phyloP scores from a whole-genome alignment of 2,797 vertebrate species.

The Thripadectes ignobilis region DNA sequence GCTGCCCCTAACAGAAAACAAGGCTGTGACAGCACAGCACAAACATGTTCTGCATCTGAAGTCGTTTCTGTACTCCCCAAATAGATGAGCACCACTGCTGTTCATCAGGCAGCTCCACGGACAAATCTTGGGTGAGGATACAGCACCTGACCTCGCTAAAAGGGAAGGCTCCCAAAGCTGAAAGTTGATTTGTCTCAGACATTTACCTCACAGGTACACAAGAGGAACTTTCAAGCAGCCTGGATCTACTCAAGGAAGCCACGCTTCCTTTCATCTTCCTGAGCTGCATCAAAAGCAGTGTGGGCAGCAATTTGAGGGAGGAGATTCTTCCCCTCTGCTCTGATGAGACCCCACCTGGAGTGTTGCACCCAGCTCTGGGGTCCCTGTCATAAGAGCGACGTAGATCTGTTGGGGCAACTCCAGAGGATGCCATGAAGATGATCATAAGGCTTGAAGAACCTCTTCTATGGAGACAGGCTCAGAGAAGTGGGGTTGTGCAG shows the following conservation, averaged over 20 bases:
- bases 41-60: not conserved
- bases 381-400: not conserved
- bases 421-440: not conserved
- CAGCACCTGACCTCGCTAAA: rapidly evolving
- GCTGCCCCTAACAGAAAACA: not conserved
- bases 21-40: not conserved
- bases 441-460: not conserved
- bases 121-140: not conserved
- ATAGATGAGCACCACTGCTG: not conserved
- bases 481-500: not conserved
- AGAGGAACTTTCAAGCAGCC: not conserved
- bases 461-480: not conserved
- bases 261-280: rapidly evolving
- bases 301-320: not conserved
- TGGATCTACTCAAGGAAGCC: not conserved
- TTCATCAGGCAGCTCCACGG: not conserved
- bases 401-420: not conserved
- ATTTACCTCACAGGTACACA: not conserved
- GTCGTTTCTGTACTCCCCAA: not conserved
- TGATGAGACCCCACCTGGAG: not conserved
- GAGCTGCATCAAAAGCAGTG: rapidly evolving
- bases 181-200: not conserved
- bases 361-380: not conserved
- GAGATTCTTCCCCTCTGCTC: not conserved
- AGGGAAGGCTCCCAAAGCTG: not conserved